Evolutionary conservation across 2,888 invertebrate species (phyloP).

Genomic region (Phania funesta): DNA sequence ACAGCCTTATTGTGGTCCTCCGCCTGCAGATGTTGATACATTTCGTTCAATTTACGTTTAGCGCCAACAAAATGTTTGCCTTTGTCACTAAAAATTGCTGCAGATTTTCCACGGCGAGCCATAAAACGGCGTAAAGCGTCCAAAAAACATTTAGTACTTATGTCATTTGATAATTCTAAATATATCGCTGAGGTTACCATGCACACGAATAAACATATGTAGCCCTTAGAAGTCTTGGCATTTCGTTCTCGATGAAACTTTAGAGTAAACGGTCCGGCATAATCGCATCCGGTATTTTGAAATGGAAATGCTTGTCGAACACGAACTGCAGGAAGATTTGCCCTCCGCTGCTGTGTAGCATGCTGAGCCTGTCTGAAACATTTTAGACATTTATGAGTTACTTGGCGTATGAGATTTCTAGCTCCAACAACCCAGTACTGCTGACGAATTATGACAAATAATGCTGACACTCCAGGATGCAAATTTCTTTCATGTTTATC

Average conservation of each 20-base stretch:
- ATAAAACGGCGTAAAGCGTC: constrained; percentile 55
- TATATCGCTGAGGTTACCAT: constrained; percentile 39
- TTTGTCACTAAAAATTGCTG: constrained; percentile 53
- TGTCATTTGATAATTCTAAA: constrained; percentile 36
- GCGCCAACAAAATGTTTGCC: constrained; percentile 58
- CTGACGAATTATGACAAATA: constrained; percentile 62
- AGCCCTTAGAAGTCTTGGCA: background rate
- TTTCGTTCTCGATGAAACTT: constrained; percentile 12
- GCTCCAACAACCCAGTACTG: constrained; percentile 61
- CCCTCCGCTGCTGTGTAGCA: constrained; percentile 41
- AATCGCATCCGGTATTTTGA: constrained; percentile 41
- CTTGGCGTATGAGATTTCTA: constrained; percentile 49
- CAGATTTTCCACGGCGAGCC: constrained; percentile 45
- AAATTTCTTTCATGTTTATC: constrained; percentile 15
- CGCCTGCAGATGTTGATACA: constrained; percentile 28
- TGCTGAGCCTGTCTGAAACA: constrained; percentile 48
- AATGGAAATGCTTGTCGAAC: constrained; percentile 44
- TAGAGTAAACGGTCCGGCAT: constrained; percentile 35
- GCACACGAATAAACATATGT: constrained; percentile 39
- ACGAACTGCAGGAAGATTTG: constrained; percentile 30
- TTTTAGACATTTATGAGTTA: constrained; percentile 36
- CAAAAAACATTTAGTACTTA: constrained; percentile 46
- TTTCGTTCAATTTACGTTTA: constrained; percentile 45
- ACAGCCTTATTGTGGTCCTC: background rate
- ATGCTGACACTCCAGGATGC: constrained; percentile 54